Conservation (phyloP, 2,888 invertebrate species). For the Melanophora roralis region DNA sequence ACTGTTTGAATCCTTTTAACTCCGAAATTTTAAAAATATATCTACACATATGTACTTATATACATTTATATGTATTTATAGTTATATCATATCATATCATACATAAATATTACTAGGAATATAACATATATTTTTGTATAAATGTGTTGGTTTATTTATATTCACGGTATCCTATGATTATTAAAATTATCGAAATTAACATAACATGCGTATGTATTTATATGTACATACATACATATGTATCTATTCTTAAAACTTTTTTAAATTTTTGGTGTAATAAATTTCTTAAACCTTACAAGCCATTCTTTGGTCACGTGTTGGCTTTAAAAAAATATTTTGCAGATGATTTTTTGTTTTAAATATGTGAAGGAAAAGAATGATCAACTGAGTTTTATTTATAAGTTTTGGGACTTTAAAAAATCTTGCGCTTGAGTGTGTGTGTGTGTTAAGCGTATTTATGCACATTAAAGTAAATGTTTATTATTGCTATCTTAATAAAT, state of each 20-base stretch:
- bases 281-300: background rate
- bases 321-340: background rate
- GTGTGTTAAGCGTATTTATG: background rate
- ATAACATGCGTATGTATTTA: no score
- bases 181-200: no score
- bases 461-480: background rate
- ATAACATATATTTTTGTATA: background rate
- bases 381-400: background rate
- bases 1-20: background rate
- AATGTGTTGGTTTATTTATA: background rate
- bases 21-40: background rate
- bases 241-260: background rate
- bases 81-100: no score
- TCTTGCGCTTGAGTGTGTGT: background rate
- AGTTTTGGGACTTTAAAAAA: no score
- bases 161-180: slow-evolving; percentile 7
- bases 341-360: background rate
- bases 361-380: background rate
- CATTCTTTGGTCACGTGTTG: background rate
- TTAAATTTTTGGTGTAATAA: background rate
- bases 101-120: no score
- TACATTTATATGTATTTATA: no score
- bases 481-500: no score
- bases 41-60: no score
- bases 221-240: background rate